Evolutionary conservation across 2,113 vertebrate genomes (phyloP).

Genomic region (Campylorhamphus procurvoides): DNA sequence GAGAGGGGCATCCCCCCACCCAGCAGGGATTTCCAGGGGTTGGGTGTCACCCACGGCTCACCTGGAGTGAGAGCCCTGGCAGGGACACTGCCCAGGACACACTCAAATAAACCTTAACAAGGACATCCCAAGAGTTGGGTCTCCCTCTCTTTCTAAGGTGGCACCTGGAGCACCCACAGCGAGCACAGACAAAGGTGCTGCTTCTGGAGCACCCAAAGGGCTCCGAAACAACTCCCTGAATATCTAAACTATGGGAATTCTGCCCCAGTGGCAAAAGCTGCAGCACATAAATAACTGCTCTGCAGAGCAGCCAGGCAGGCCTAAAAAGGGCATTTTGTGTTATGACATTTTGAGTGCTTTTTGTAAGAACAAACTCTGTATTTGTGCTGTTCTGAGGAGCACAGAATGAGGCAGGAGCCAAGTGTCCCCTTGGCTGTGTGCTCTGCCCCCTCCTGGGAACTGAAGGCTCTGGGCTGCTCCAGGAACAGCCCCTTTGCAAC

Average conservation of each 20-base stretch:
- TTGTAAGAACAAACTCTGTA: neutral
- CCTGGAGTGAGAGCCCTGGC: no score
- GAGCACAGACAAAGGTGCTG: neutral
- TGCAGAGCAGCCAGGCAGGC: neutral
- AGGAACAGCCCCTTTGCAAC: neutral
- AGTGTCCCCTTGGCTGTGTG: neutral
- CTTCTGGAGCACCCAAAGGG: neutral
- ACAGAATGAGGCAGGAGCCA: neutral
- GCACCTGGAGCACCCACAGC: neutral
- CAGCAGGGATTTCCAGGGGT: no score
- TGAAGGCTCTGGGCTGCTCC: rapidly evolving
- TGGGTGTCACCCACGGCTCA: no score
- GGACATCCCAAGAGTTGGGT: neutral
- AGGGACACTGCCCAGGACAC: no score
- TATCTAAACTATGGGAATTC: neutral
- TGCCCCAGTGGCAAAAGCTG: neutral
- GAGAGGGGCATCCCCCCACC: no score
- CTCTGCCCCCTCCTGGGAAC: neutral
- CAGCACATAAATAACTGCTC: neutral
- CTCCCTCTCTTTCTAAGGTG: neutral
- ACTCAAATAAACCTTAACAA: no score
- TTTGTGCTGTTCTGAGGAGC: neutral
- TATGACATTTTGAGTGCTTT: neutral
- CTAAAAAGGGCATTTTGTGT: neutral
- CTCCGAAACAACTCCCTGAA: neutral